Evolutionary conservation across 2,797 vertebrate species (phyloP), one percentile per base, ranked within the genome.

Genomic region (Rhinogobio ventralis): DNA sequence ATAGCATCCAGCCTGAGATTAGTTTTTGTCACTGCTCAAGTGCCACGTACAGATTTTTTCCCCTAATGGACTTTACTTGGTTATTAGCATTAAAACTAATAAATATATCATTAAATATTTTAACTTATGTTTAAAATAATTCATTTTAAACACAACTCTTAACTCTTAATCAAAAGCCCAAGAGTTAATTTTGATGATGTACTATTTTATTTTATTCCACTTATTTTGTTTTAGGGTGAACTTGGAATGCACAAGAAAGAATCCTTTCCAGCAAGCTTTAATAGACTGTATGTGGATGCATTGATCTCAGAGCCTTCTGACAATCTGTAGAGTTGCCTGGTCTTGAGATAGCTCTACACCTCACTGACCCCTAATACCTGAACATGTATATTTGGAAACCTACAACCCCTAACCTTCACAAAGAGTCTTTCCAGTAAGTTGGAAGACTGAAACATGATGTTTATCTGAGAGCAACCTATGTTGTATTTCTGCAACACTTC

Each of bases 381-480:
- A 69, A n/a, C 67, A 69, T 69, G 33, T 36, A n/a, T 69, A 69
- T 69, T 69, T 69, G 20, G 23, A 42, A 20, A n/a, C 36, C 20
- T 69, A 69, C 67, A 69, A 69, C 67, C 36, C 23, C 67, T 69
- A 20, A 69, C 20, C 67, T 69, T 13, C 23, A 36, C 7, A 23
- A 11, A 68, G 11, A 14, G 2, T 20, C 19, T 19, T 67, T 23
- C 19, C 66, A 67, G 33, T 36, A 39, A 64, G 14, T 28, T 30
- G 13, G 28, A 64, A 8, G 28, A 30, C 62, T 64, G 62, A 64
- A 30, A 30, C 49, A 51, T 51, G 5, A 51, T 51, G 14, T 30
- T 64, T 15, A 30, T 19, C 15, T 51, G 15, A 51, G 46, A 49
- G 15, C 6, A 64, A 3, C 14, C 2, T 30, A 30, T 3, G 19